phyloP scores from a whole-genome alignment of 2,113 vertebrate genomes.

The Pagrus major region DNA sequence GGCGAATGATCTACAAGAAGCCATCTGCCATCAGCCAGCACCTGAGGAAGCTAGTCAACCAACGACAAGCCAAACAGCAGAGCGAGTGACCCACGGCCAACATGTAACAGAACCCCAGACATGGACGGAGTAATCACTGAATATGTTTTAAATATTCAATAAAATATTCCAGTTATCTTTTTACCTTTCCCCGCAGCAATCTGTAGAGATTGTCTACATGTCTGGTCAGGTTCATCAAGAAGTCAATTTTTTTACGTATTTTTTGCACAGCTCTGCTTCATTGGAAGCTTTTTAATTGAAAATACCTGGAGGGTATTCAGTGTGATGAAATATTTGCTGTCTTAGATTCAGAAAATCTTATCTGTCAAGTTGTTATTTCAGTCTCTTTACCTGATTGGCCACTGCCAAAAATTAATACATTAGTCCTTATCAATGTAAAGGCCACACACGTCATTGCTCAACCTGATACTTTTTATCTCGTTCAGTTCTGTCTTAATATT shows the following conservation, averaged over 20 bases:
- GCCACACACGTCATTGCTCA: constrained; percentile 51
- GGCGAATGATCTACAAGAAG: constrained; percentile 85
- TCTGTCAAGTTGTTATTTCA: constrained; percentile 68
- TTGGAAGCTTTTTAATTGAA: constrained; percentile 63
- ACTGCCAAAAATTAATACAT: constrained; percentile 61
- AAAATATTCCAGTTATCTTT: constrained; percentile 50
- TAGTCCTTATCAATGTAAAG: constrained; percentile 64
- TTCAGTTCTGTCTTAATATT: constrained; percentile 46
- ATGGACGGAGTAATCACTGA: constrained; percentile 13
- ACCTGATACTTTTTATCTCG: constrained; percentile 47
- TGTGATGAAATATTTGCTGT: constrained; percentile 68
- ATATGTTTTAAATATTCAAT: constrained; percentile 64
- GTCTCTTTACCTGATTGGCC: constrained; percentile 62
- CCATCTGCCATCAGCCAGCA: constrained; percentile 83
- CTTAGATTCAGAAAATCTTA: constrained; percentile 66
- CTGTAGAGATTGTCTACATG: constrained; percentile 38
- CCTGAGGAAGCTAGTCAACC: constrained; percentile 83
- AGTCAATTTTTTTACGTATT: constrained; percentile 46
- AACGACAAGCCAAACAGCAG: constrained; percentile 80
- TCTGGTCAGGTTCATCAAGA: constrained; percentile 58
- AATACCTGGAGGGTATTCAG: constrained; percentile 57
- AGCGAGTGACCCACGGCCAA: constrained; percentile 76
- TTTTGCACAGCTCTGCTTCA: constrained; percentile 47
- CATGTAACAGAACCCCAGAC: constrained; percentile 31
- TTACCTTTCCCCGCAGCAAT: constrained; percentile 48